phyloP scores from a whole-genome alignment of 2,797 vertebrate species.

The Psittacula echo region DNA sequence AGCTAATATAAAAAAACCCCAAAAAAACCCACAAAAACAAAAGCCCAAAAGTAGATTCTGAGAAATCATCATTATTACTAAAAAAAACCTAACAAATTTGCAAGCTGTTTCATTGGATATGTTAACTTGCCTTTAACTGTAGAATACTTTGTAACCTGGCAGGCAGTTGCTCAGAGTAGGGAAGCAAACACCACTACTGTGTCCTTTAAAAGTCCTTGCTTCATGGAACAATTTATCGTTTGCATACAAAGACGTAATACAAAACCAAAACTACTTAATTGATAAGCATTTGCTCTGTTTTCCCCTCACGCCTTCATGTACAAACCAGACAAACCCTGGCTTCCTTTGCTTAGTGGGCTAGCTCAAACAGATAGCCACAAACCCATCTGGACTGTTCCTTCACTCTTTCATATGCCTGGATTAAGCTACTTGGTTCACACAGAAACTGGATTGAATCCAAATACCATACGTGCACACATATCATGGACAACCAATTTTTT shows the following conservation, averaged over 20 bases:
- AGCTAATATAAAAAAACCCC: neutral
- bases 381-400: neutral
- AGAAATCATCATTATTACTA: neutral
- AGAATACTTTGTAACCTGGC: neutral
- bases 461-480: neutral
- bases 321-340: neutral
- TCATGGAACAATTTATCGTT: neutral
- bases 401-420: neutral
- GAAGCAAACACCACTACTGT: neutral
- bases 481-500: neutral
- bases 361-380: neutral
- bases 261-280: neutral
- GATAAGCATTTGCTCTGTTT: neutral
- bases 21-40: neutral
- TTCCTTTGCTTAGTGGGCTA: neutral
- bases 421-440: neutral
- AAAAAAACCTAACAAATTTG: neutral
- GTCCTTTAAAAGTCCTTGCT: conserved; percentile 5
- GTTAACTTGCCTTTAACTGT: neutral
- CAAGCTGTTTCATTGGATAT: neutral
- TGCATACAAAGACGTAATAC: neutral
- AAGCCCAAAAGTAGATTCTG: neutral
- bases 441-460: neutral
- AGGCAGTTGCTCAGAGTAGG: neutral
- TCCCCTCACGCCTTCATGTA: neutral